A percentile compares a stretch with the other conserved stretches of the same genome.
phyloP scores from a whole-genome alignment of 2,113 vertebrate genomes.

The Anoura caudifer region DNA sequence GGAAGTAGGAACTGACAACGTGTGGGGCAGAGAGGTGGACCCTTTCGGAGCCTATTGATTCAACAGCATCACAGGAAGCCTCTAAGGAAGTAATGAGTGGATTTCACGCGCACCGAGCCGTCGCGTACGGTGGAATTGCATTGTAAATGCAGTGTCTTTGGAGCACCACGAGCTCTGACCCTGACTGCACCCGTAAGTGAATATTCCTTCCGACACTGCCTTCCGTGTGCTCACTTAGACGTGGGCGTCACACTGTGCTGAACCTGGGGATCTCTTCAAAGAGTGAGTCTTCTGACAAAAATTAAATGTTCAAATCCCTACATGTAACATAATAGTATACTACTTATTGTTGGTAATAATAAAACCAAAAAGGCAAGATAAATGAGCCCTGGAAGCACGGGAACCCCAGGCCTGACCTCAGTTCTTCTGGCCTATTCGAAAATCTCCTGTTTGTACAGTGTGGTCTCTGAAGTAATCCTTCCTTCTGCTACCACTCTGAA shows the following conservation, averaged over 20 bases:
- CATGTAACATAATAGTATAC: not conserved
- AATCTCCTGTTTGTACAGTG: constrained; percentile 7
- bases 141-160: constrained; percentile 45
- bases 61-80: not conserved
- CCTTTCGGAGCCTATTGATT: not conserved
- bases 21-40: not conserved
- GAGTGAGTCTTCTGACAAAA: not conserved
- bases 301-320: not conserved
- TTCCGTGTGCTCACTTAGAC: not conserved
- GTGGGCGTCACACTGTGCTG: not conserved
- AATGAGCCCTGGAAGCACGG: not conserved
- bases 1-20: not conserved
- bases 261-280: not conserved
- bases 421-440: not conserved
- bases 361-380: not conserved
- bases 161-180: not conserved
- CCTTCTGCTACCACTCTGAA: not conserved
- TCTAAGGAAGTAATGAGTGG: not conserved
- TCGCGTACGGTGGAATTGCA: not conserved
- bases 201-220: constrained; percentile 11
- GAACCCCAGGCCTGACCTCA: not conserved
- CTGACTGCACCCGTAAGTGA: not conserved
- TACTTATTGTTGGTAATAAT: not conserved
- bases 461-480: not conserved
- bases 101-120: constrained; percentile 1